These are phyloP conservation scores for Raja brachyura DNA, from an alignment of 2,113 vertebrate species.

Conservation along the genomic window DNA sequence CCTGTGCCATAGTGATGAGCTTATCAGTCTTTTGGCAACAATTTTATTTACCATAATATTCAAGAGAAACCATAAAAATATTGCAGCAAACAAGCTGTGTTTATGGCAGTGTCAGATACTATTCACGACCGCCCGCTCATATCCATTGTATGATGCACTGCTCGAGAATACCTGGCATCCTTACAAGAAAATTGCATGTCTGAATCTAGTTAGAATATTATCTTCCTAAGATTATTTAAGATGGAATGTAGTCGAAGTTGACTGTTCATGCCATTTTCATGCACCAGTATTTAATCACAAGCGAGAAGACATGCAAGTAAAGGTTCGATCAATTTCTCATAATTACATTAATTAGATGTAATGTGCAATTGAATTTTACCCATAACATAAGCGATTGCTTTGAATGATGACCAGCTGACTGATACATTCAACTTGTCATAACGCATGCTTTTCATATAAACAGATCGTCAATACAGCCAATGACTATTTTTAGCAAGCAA, in stretches of 20 bases:
- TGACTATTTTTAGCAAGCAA: background rate
- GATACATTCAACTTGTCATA: background rate
- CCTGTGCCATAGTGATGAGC: background rate
- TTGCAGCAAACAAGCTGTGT: background rate
- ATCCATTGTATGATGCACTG: background rate
- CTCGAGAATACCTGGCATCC: background rate
- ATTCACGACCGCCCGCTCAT: background rate
- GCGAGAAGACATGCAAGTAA: background rate
- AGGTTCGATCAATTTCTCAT: background rate
- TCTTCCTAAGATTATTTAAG: background rate
- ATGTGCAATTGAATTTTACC: background rate
- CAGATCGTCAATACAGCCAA: background rate
- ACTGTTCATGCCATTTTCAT: background rate
- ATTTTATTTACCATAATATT: background rate
- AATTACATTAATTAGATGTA: background rate
- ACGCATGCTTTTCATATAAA: background rate
- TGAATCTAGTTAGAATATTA: background rate
- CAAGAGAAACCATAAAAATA: background rate
- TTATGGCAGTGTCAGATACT: background rate
- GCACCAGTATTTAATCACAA: background rate
- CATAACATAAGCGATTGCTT: background rate
- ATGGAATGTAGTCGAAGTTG: background rate
- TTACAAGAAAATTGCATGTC: background rate
- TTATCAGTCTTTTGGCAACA: background rate
- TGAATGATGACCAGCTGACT: background rate